Evolutionary conservation across 2,797 vertebrate species (phyloP).

Genomic region (Falco peregrinus): DNA sequence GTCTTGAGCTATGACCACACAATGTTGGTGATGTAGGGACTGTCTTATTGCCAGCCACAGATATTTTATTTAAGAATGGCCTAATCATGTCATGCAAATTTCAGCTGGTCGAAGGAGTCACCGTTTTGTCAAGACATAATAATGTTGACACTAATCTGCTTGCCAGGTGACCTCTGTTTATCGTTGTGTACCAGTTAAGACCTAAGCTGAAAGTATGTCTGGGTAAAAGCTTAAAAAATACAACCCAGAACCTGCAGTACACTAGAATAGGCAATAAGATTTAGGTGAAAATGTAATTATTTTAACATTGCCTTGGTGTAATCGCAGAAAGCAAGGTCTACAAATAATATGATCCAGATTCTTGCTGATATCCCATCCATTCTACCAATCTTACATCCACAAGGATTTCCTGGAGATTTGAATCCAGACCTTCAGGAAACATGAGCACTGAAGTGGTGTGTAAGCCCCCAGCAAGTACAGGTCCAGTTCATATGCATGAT

Average conservation of each 20-base stretch:
- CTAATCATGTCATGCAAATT: conserved; percentile 55
- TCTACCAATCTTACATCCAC: neutral
- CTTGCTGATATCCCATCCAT: neutral
- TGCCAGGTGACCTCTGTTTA: conserved; percentile 15
- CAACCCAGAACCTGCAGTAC: neutral
- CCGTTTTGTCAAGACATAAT: neutral
- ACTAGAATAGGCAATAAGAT: neutral
- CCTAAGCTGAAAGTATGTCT: neutral
- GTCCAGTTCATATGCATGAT: neutral
- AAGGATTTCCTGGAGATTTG: neutral
- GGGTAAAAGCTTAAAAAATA: neutral
- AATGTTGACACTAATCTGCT: neutral
- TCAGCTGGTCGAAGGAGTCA: neutral
- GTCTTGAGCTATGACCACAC: conserved; percentile 38
- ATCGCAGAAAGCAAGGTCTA: neutral
- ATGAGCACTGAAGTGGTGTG: neutral
- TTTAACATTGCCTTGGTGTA: neutral
- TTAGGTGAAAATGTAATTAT: neutral
- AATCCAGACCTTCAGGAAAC: neutral
- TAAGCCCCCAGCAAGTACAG: neutral
- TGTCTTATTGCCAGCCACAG: conserved; percentile 64
- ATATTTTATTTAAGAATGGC: conserved; percentile 71
- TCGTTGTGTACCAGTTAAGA: neutral
- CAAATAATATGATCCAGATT: neutral
- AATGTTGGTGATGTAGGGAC: conserved; percentile 13